phyloP scores from a whole-genome alignment of 2,888 invertebrate species.

The Hypselothyrea guttata region DNA sequence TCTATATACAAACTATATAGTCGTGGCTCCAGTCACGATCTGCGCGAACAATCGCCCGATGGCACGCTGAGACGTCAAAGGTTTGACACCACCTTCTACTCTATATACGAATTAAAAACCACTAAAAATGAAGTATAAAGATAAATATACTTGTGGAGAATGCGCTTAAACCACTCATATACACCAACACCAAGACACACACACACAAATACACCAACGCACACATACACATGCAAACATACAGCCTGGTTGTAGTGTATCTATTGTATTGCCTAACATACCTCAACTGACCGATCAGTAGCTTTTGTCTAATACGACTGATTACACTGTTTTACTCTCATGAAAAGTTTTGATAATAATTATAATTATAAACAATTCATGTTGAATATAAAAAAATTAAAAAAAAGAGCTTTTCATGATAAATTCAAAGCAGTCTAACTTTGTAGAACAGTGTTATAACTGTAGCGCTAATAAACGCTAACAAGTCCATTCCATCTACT shows the following conservation, averaged over 20 bases:
- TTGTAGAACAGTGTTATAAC: no score
- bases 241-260: slow-evolving; percentile 36
- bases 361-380: no score
- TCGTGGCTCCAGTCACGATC: slow-evolving; percentile 89
- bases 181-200: neutral
- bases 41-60: slow-evolving; percentile 89
- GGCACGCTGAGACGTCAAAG: slow-evolving; percentile 88
- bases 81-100: slow-evolving; percentile 84
- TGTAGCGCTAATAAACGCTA: slow-evolving; percentile 48
- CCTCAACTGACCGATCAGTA: neutral
- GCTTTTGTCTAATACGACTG: slow-evolving; percentile 2
- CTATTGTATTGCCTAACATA: slow-evolving; percentile 42
- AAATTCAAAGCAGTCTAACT: no score
- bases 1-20: slow-evolving; percentile 79
- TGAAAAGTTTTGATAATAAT: no score
- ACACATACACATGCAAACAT: slow-evolving; percentile 15
- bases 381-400: no score
- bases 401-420: no score
- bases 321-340: slow-evolving; percentile 8
- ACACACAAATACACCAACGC: slow-evolving; percentile 7
- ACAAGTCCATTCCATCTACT: slow-evolving; percentile 16
- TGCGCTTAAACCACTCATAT: slow-evolving; percentile 46
- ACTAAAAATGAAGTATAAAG: slow-evolving; percentile 14
- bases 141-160: slow-evolving; percentile 31
- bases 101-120: slow-evolving; percentile 24